phyloP scores from a whole-genome alignment of 2,888 invertebrate species.

The Drosophila sordidapex region DNA sequence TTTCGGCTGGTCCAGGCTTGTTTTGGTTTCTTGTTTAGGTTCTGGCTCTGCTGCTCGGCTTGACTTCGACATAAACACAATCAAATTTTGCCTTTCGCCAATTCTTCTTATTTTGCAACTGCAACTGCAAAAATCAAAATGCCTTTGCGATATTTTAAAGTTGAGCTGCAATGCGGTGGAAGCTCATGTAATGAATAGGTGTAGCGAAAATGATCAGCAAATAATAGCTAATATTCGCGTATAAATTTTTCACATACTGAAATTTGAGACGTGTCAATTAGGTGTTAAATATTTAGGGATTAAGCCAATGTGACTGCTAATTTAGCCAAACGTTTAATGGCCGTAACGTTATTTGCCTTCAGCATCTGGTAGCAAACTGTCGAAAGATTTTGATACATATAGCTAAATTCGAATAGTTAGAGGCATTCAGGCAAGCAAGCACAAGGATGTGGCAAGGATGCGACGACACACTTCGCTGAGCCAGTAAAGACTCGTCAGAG shows the following conservation, averaged over 20 bases:
- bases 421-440: constrained; percentile 5
- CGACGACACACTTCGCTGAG: constrained; percentile 1
- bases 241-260: neutral
- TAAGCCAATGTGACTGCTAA: constrained; percentile 37
- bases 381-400: constrained; percentile 18
- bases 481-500: constrained; percentile 34
- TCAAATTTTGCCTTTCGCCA: constrained; percentile 38
- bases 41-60: constrained; percentile 8
- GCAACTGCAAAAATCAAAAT: constrained; percentile 9
- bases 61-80: constrained; percentile 39
- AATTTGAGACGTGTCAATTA: constrained; percentile 52
- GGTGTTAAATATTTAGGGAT: constrained; percentile 36
- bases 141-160: constrained; percentile 5
- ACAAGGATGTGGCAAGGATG: constrained; percentile 16
- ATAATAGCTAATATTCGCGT: neutral
- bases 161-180: constrained; percentile 1
- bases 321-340: constrained; percentile 20
- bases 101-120: constrained; percentile 28
- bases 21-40: neutral
- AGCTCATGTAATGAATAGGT: constrained; percentile 13
- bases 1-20: constrained; percentile 7
- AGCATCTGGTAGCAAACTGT: constrained; percentile 24
- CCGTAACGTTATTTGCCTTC: constrained; percentile 20
- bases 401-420: constrained; percentile 5
- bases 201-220: neutral